Evolutionary conservation across 2,797 vertebrate genomes (phyloP).

Genomic region (Heliangelus exortis): DNA sequence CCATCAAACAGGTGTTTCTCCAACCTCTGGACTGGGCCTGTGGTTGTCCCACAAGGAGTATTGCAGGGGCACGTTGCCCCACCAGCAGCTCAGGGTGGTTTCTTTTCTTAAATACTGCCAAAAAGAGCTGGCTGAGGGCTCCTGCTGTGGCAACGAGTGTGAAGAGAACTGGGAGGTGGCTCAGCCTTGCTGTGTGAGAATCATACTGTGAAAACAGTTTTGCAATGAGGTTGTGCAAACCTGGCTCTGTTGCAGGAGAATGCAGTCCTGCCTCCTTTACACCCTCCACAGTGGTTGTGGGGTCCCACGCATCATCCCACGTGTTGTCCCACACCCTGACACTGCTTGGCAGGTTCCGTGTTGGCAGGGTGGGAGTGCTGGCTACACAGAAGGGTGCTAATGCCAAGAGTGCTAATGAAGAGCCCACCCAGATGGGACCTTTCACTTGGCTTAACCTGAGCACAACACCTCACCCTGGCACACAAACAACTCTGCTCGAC

Average conservation of each 20-base stretch:
- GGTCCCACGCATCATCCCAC: rapidly evolving
- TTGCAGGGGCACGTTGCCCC: rapidly evolving
- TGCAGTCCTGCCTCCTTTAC: background rate
- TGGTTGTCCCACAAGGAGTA: background rate
- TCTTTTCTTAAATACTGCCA: background rate
- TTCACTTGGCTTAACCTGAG: background rate
- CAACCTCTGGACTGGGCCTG: background rate
- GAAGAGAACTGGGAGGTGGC: background rate
- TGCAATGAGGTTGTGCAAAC: background rate
- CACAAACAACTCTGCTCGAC: background rate
- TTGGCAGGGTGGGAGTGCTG: background rate
- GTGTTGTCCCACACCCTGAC: background rate
- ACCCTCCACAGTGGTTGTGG: rapidly evolving
- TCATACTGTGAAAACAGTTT: background rate
- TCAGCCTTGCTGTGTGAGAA: background rate
- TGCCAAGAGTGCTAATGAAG: background rate
- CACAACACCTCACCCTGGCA: background rate
- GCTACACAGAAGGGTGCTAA: background rate
- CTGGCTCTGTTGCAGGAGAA: background rate
- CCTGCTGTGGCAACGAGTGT: background rate
- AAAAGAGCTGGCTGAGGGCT: background rate
- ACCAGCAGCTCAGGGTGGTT: background rate
- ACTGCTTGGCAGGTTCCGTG: rapidly evolving
- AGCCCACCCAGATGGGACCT: background rate
- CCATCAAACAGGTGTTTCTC: background rate